Evolutionary conservation across 2,888 invertebrate species (phyloP).

Genomic region (Callinectes sapidus): DNA sequence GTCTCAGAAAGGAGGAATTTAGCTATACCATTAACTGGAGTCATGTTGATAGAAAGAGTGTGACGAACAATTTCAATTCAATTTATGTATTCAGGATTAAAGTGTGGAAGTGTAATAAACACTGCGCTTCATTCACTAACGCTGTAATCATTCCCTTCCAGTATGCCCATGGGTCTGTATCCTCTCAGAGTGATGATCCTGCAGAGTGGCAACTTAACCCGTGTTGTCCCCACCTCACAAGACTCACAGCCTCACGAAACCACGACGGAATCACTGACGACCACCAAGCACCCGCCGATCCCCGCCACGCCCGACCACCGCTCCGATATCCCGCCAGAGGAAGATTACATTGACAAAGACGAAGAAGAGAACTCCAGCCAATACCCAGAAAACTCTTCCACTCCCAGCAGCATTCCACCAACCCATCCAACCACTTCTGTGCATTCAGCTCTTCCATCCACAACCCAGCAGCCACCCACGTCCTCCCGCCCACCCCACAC

Average conservation of each 20-base stretch:
- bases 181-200: conserved; percentile 62
- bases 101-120: neutral
- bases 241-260: neutral
- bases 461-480: neutral
- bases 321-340: conserved; percentile 66
- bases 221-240: neutral
- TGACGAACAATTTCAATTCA: neutral
- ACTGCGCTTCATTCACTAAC: neutral
- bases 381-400: neutral
- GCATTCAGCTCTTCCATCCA: neutral
- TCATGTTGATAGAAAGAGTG: neutral
- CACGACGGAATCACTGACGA: neutral
- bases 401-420: neutral
- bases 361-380: neutral
- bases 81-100: neutral
- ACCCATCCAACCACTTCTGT: neutral
- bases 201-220: conserved; percentile 49
- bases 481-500: conserved; percentile 7
- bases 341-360: conserved; percentile 50
- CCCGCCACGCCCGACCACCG: conserved; percentile 46
- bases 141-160: conserved; percentile 21
- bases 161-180: conserved; percentile 64
- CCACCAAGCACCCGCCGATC: neutral
- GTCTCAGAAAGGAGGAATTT: neutral
- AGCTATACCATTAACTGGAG: neutral